Percentiles rank a stretch among this genome's conserved stretches.
Conservation (phyloP, 1,140 invertebrate species). For the Bombus cullumanus region DNA sequence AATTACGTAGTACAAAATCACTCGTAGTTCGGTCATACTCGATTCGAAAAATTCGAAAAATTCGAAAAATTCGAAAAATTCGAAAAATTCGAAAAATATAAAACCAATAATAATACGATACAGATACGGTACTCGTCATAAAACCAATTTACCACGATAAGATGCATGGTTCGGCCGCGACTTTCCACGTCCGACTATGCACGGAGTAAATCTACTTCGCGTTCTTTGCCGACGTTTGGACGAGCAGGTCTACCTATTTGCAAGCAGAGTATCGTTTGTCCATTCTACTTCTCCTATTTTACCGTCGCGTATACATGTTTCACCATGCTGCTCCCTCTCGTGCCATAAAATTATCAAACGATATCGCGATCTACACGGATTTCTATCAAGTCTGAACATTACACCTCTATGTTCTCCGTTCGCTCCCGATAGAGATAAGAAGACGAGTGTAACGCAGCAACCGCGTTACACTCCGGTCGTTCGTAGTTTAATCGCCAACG, state of each 20-base stretch:
- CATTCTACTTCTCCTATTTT: too few relatives aligned
- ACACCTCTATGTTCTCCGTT: not conserved
- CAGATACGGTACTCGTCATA: too few relatives aligned
- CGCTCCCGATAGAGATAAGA: not conserved
- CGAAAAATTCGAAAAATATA: not conserved
- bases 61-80: too few relatives aligned
- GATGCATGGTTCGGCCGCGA: not conserved
- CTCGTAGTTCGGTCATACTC: accelerated
- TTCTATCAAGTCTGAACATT: not conserved
- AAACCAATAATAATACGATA: too few relatives aligned
- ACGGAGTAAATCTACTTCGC: not conserved
- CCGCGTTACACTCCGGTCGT: not conserved
- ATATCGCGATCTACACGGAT: not conserved
- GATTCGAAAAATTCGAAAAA: not conserved
- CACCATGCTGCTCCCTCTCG: too few relatives aligned
- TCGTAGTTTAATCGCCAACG: not conserved
- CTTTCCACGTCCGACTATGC: not conserved
- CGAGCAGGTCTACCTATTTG: not conserved
- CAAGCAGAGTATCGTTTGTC: not conserved
- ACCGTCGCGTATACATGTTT: too few relatives aligned
- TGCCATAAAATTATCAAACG: too few relatives aligned
- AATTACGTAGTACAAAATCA: not conserved
- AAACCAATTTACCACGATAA: not conserved
- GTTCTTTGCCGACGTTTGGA: accelerated
- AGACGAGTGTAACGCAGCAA: not conserved